Evolutionary conservation across 2,888 invertebrate genomes (phyloP).

Genomic region (Agriopis aurantiaria): DNA sequence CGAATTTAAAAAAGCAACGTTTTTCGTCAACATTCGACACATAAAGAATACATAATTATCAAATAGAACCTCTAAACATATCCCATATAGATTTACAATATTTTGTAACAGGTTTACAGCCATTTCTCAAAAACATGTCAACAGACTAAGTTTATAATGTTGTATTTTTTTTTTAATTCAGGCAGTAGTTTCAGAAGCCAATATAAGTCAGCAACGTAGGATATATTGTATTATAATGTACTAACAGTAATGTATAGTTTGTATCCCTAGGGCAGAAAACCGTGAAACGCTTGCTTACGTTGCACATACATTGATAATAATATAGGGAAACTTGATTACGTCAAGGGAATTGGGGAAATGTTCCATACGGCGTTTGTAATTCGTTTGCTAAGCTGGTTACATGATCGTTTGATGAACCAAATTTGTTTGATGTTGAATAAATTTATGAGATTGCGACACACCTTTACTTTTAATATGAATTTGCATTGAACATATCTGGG

Average conservation of each 20-base stretch:
- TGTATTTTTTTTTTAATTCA: no score
- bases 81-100: no score
- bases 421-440: slow-evolving; percentile 13
- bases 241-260: neutral
- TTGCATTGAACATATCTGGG: no score
- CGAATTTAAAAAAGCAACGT: no score
- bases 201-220: neutral
- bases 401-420: slow-evolving; percentile 7
- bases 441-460: neutral
- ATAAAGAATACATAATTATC: no score
- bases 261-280: slow-evolving; percentile 5
- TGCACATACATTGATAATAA: slow-evolving; percentile 20
- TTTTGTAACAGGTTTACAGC: no score
- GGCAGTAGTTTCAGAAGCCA: neutral
- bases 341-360: slow-evolving; percentile 19
- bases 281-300: neutral
- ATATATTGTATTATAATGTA: no score
- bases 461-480: neutral
- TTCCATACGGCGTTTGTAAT: slow-evolving; percentile 11
- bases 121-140: no score
- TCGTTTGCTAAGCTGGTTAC: slow-evolving; percentile 8
- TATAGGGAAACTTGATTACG: slow-evolving; percentile 26
- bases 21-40: no score
- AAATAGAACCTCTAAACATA: no score
- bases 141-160: no score